Evolutionary conservation across 1,140 invertebrate genomes (phyloP).

Genomic region (Metaphire vulgaris): DNA sequence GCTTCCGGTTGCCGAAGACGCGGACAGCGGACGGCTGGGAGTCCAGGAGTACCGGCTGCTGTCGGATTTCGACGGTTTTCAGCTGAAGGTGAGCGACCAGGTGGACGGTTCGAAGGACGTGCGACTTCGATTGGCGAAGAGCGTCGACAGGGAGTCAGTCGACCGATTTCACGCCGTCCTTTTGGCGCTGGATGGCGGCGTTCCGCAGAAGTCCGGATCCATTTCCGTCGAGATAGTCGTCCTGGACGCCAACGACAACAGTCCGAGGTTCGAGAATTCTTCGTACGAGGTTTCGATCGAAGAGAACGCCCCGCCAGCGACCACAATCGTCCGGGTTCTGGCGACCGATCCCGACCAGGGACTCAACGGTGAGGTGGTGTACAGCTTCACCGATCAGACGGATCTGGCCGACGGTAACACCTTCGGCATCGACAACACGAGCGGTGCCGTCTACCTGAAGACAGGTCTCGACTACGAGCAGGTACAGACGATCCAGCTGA

Average conservation of each 20-base stretch:
- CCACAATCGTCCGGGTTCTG: conserved; percentile 7
- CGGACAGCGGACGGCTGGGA: conserved; percentile 16
- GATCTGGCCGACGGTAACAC: not conserved
- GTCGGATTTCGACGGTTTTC: not conserved
- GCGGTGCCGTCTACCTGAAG: conserved; percentile 11
- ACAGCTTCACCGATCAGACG: not conserved
- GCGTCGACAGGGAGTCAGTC: conserved; percentile 13
- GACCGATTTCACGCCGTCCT: conserved; percentile 19
- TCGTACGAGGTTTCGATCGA: not conserved
- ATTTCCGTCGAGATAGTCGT: conserved; percentile 19
- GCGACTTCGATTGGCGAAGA: conserved; percentile 4
- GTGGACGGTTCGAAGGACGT: conserved; percentile 19
- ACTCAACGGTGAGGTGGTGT: not conserved
- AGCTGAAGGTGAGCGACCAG: conserved; percentile 12
- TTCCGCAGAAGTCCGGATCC: conserved; percentile 12
- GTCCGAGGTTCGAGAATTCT: conserved; percentile 6
- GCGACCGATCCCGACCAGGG: conserved; percentile 25
- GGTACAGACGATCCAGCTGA: not conserved
- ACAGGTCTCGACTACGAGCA: conserved; percentile 1
- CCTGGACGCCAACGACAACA: conserved; percentile 24
- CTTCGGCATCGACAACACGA: conserved; percentile 20
- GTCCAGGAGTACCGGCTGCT: conserved; percentile 24
- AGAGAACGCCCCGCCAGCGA: not conserved
- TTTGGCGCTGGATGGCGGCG: conserved; percentile 24
- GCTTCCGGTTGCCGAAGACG: conserved; percentile 27